A percentile compares a stretch with the other conserved stretches of the same genome.
Conservation (phyloP, 1,140 invertebrate genomes). For the Zeugodacus cucurbitae region DNA sequence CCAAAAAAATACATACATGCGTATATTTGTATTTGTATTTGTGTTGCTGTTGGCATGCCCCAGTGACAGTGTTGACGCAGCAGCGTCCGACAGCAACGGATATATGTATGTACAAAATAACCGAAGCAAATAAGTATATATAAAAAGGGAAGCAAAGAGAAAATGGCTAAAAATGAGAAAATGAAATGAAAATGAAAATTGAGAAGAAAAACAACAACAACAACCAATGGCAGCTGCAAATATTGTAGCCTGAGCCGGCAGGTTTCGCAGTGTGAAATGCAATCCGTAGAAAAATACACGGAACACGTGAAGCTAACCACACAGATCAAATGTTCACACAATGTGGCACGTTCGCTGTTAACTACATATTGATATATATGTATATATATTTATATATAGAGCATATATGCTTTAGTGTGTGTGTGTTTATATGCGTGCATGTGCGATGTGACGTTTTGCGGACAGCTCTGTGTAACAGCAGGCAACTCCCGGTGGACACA, state of each 20-base stretch:
- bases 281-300: neutral
- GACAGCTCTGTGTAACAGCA: neutral
- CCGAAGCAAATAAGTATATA: neutral
- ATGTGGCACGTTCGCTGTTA: neutral
- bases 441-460: neutral
- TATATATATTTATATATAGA: neutral
- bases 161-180: constrained; percentile 12
- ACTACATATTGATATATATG: neutral
- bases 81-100: neutral
- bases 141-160: neutral
- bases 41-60: neutral
- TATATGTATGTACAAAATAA: neutral
- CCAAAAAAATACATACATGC: neutral
- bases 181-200: neutral
- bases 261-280: neutral
- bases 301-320: neutral
- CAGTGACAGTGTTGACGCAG: constrained; percentile 6
- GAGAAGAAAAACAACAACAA: neutral
- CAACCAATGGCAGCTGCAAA: neutral
- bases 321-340: constrained; percentile 1
- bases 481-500: neutral
- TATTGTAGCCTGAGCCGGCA: neutral
- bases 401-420: neutral
- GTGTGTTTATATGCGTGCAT: neutral
- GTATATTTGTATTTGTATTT: neutral